Evolutionary conservation across 92 coral and sea anemone genomes (phyloP).

Genomic region (Porites lobata): DNA sequence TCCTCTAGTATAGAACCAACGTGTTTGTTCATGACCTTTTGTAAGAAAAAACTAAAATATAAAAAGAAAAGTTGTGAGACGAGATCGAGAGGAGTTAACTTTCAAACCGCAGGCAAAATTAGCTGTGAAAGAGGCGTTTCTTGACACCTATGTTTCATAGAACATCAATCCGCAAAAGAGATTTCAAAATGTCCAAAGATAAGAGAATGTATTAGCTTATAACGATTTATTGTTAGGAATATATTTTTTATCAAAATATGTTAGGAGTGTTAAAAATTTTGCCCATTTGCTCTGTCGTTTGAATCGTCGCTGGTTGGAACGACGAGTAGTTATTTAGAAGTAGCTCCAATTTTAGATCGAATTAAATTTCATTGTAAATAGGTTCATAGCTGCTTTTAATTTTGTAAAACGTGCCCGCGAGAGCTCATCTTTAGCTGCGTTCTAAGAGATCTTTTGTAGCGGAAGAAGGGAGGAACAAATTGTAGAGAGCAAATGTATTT

Average conservation of each 20-base stretch:
- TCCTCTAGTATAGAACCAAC: background rate
- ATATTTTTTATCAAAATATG: slow-evolving; percentile 51
- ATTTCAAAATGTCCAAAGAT: slow-evolving; percentile 42
- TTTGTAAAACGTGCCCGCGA: slow-evolving; percentile 30
- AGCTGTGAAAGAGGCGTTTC: slow-evolving; percentile 53
- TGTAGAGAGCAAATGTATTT: slow-evolving; percentile 42
- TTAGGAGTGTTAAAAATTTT: slow-evolving; percentile 35
- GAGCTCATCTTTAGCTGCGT: slow-evolving; percentile 10
- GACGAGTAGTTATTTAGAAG: background rate
- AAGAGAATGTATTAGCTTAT: slow-evolving; percentile 41
- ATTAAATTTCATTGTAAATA: slow-evolving; percentile 42
- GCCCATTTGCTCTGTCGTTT: slow-evolving; percentile 17
- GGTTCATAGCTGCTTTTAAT: slow-evolving; percentile 21
- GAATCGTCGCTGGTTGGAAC: slow-evolving; percentile 9
- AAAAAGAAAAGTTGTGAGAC: background rate
- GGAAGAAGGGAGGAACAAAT: slow-evolving; percentile 38
- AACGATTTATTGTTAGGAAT: slow-evolving; percentile 56
- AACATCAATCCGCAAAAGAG: slow-evolving; percentile 43
- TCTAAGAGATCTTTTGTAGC: slow-evolving; percentile 1
- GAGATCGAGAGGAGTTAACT: background rate
- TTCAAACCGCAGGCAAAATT: slow-evolving; percentile 18
- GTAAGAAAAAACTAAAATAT: slow-evolving; percentile 4
- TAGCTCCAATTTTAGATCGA: slow-evolving; percentile 19
- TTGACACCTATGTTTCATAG: slow-evolving; percentile 42
- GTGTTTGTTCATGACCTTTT: slow-evolving; percentile 17